These are phyloP conservation scores for Mimas tiliae DNA, from an alignment of 2,888 invertebrate genomes.

Conservation along the genomic window DNA sequence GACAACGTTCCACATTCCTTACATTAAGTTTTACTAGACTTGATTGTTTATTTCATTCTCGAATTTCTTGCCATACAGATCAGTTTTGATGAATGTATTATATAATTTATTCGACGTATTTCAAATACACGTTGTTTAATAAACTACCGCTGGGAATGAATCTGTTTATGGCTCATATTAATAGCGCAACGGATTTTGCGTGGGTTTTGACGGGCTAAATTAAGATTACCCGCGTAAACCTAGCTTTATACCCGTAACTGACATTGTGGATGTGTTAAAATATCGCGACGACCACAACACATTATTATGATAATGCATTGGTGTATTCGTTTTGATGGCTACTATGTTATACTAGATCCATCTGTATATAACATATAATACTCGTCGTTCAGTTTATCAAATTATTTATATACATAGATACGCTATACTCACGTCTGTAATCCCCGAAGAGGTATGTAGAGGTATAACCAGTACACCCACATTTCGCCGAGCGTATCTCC, in stretches of 20 bases:
- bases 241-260: conserved; percentile 6
- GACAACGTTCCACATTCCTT: no score
- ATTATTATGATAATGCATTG: background rate
- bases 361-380: no score
- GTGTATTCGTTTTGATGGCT: background rate
- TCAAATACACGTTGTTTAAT: conserved; percentile 10
- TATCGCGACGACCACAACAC: background rate
- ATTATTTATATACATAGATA: no score
- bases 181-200: conserved; percentile 20
- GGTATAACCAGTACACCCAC: no score
- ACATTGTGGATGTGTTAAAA: background rate
- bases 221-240: conserved; percentile 22
- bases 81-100: background rate
- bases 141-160: conserved; percentile 5
- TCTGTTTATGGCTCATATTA: conserved; percentile 18
- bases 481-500: no score
- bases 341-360: background rate
- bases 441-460: no score
- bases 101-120: conserved; percentile 13
- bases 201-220: conserved; percentile 16
- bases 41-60: conserved; percentile 5
- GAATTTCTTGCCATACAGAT: no score
- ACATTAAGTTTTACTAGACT: background rate
- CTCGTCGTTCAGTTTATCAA: background rate
- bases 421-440: no score